phyloP scores from a whole-genome alignment of 2,797 vertebrate species.

The Echiichthys vipera region DNA sequence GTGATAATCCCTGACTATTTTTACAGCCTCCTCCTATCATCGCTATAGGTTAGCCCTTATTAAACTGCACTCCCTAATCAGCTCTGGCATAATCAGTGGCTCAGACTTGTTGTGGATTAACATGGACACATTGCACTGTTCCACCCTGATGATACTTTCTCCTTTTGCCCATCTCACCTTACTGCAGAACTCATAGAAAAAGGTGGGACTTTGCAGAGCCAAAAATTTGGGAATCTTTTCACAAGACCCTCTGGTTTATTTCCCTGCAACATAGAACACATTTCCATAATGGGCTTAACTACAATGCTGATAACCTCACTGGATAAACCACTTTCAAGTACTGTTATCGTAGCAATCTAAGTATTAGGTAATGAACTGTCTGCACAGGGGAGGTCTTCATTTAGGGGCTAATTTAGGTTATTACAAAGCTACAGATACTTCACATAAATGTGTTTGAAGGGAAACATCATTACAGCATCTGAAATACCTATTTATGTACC shows the following conservation, averaged over 20 bases:
- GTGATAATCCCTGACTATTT: conserved; percentile 52
- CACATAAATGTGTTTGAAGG: not conserved
- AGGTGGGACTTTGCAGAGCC: not conserved
- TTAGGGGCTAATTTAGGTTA: conserved; percentile 16
- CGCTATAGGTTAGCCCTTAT: conserved; percentile 49
- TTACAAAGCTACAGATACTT: conserved; percentile 1
- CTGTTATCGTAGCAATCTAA: conserved; percentile 4
- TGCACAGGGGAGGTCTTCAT: not conserved
- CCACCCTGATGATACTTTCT: conserved; percentile 23
- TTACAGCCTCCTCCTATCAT: conserved; percentile 38
- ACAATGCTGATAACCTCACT: not conserved
- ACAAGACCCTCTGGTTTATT: not conserved
- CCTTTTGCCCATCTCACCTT: not conserved
- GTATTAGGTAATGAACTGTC: conserved; percentile 10
- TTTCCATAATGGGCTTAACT: not conserved
- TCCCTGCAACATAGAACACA: not conserved
- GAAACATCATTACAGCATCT: too few relatives aligned
- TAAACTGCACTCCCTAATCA: conserved; percentile 58
- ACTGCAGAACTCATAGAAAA: not conserved
- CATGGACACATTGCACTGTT: conserved; percentile 22
- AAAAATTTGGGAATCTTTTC: not conserved
- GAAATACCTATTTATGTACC: not conserved
- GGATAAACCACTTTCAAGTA: conserved; percentile 1
- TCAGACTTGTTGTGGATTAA: conserved; percentile 51
- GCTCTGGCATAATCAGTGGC: conserved; percentile 25